Evolutionary conservation across 2,797 vertebrate species (phyloP).

Genomic region (Liasis olivaceus): DNA sequence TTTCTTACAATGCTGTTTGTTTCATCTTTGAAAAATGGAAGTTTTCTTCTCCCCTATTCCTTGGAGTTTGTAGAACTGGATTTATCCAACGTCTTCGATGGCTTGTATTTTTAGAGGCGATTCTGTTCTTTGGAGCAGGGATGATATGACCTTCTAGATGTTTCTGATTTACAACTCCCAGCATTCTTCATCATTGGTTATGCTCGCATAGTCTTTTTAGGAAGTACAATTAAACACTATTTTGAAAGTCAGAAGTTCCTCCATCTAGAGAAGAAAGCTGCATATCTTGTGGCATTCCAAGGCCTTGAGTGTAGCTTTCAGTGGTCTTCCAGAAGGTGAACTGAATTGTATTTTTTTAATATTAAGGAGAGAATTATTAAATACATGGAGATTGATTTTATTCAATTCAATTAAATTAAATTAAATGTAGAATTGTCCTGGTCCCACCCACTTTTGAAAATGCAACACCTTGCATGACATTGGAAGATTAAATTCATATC

Average conservation of each 20-base stretch:
- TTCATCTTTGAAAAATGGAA: conserved; percentile 25
- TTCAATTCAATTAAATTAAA: background rate
- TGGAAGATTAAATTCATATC: background rate
- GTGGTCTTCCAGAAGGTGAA: background rate
- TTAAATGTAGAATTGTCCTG: background rate
- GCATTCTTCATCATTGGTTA: background rate
- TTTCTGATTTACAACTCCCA: background rate
- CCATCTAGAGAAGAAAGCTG: background rate
- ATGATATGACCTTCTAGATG: background rate
- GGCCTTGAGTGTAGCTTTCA: background rate
- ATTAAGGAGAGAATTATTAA: background rate
- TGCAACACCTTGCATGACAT: background rate
- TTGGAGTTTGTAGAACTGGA: background rate
- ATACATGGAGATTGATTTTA: background rate
- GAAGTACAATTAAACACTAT: background rate
- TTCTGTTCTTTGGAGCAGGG: background rate
- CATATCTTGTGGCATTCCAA: background rate
- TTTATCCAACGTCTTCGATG: background rate
- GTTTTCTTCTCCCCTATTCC: conserved; percentile 20
- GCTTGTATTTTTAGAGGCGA: background rate
- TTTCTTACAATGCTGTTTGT: conserved; percentile 19
- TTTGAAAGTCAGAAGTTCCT: background rate
- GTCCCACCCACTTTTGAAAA: background rate
- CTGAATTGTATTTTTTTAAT: background rate
- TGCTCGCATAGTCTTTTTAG: background rate